These are phyloP conservation scores for Halichoerus grypus DNA, from an alignment of 2,113 vertebrate species.

Conservation along the genomic window DNA sequence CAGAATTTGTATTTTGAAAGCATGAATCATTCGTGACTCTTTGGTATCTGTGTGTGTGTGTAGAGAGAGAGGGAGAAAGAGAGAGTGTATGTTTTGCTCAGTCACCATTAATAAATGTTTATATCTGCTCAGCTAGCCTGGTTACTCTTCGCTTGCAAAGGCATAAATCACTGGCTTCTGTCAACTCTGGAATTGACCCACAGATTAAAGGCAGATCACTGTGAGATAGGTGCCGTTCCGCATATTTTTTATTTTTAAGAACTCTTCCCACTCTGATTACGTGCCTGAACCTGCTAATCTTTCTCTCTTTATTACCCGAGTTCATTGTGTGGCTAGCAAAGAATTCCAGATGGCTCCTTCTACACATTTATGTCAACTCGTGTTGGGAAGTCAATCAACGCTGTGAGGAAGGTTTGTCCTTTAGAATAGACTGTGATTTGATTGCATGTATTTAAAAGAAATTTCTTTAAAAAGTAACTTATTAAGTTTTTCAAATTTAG, in stretches of 20 bases:
- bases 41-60: not conserved
- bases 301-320: slow-evolving; percentile 58
- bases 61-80: not conserved
- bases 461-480: slow-evolving; percentile 29
- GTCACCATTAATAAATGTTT: slow-evolving; percentile 54
- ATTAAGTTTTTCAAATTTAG: slow-evolving; percentile 40
- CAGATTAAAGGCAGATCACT: slow-evolving; percentile 72
- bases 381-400: not conserved
- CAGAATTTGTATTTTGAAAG: slow-evolving; percentile 37
- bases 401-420: slow-evolving; percentile 9
- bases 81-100: not conserved
- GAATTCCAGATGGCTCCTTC: slow-evolving; percentile 40
- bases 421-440: not conserved
- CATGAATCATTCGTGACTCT: not conserved
- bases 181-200: slow-evolving; percentile 61
- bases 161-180: slow-evolving; percentile 75
- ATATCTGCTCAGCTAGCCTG: slow-evolving; percentile 48
- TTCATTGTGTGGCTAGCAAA: slow-evolving; percentile 33
- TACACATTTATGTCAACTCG: slow-evolving; percentile 21
- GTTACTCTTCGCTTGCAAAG: slow-evolving; percentile 42
- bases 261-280: slow-evolving; percentile 41
- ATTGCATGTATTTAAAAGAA: slow-evolving; percentile 22
- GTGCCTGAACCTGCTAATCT: slow-evolving; percentile 45
- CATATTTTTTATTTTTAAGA: slow-evolving; percentile 63
- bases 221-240: not conserved